A percentile compares a stretch with the other conserved stretches of the same genome.
phyloP scores from a whole-genome alignment of 1,140 invertebrate species.

The Drosophila busckii region DNA sequence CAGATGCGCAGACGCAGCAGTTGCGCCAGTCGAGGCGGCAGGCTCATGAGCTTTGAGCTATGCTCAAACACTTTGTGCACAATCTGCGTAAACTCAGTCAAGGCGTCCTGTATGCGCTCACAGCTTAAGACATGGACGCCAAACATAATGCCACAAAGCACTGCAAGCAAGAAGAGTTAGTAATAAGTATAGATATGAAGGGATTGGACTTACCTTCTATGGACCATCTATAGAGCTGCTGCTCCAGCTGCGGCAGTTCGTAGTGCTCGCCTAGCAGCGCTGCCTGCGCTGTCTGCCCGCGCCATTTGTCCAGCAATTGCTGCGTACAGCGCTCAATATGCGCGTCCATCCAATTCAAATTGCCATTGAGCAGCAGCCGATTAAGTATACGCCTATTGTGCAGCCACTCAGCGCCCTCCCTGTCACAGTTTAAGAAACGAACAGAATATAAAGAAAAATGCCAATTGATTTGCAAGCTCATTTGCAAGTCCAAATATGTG shows the following conservation, averaged over 20 bases:
- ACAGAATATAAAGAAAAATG: slow-evolving; percentile 17
- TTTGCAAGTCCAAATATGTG: too few species aligned
- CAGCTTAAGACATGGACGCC: slow-evolving; percentile 79
- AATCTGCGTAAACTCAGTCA: slow-evolving; percentile 82
- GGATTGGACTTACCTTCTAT: slow-evolving; percentile 83
- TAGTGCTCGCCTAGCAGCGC: slow-evolving; percentile 20
- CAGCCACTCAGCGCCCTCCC: slow-evolving; percentile 90
- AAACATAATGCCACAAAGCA: slow-evolving; percentile 85
- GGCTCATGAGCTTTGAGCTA: slow-evolving; percentile 84
- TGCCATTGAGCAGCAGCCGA: slow-evolving; percentile 83
- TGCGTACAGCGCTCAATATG: slow-evolving; percentile 67
- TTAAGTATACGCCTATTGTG: slow-evolving; percentile 85
- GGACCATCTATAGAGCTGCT: slow-evolving; percentile 87
- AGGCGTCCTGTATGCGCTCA: slow-evolving; percentile 49
- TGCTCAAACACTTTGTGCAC: slow-evolving; percentile 88
- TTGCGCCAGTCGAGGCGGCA: slow-evolving; percentile 84
- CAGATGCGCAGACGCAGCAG: slow-evolving; percentile 84
- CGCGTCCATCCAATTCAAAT: slow-evolving; percentile 77
- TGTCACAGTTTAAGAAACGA: slow-evolving; percentile 54
- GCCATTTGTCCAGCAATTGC: slow-evolving; percentile 45
- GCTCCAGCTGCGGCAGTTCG: slow-evolving; percentile 81
- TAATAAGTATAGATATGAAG: background rate
- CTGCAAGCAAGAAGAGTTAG: slow-evolving; percentile 75
- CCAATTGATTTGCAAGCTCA: slow-evolving; percentile 57
- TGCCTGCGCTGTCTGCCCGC: slow-evolving; percentile 9